These are phyloP conservation scores for Neodiprion lecontei DNA, from an alignment of 1,140 invertebrate species.

Conservation along the genomic window DNA sequence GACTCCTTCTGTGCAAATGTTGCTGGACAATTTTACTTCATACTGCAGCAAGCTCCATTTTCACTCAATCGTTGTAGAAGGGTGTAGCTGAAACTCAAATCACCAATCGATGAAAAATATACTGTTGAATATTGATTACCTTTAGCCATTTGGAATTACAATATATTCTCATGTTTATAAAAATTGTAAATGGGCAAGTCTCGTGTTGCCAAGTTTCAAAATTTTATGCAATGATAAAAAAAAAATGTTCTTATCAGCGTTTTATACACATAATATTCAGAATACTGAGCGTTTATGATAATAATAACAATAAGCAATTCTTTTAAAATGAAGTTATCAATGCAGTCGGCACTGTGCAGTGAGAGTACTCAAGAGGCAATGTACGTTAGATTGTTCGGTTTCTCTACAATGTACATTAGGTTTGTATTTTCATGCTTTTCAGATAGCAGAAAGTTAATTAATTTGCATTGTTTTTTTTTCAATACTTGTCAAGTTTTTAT, in stretches of 20 bases:
- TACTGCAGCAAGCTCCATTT: constrained; percentile 29
- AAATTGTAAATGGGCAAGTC: not conserved
- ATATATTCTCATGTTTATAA: constrained; percentile 7
- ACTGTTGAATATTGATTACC: constrained; percentile 18
- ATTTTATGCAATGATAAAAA: not conserved
- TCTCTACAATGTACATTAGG: too few species aligned
- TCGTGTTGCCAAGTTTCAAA: not conserved
- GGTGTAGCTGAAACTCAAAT: constrained; percentile 37
- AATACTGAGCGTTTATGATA: constrained; percentile 21
- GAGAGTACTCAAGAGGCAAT: too few species aligned
- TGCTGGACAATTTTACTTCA: constrained; percentile 21
- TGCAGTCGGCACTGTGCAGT: too few species aligned
- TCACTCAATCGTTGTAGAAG: constrained; percentile 21
- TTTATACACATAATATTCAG: not conserved
- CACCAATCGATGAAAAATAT: constrained; percentile 26
- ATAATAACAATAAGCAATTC: constrained; percentile 4
- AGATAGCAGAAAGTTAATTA: not conserved
- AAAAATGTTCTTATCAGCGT: not conserved
- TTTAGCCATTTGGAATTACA: not conserved
- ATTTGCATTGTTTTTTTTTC: not conserved
- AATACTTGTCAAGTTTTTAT: not conserved
- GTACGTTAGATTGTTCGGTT: too few species aligned
- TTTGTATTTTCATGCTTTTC: too few species aligned
- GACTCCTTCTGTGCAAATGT: constrained; percentile 10
- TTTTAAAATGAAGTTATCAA: too few species aligned